A percentile compares a stretch with the other conserved stretches of the same genome.
phyloP scores from a whole-genome alignment of 2,797 vertebrate species.

The Chloroceryle inda region DNA sequence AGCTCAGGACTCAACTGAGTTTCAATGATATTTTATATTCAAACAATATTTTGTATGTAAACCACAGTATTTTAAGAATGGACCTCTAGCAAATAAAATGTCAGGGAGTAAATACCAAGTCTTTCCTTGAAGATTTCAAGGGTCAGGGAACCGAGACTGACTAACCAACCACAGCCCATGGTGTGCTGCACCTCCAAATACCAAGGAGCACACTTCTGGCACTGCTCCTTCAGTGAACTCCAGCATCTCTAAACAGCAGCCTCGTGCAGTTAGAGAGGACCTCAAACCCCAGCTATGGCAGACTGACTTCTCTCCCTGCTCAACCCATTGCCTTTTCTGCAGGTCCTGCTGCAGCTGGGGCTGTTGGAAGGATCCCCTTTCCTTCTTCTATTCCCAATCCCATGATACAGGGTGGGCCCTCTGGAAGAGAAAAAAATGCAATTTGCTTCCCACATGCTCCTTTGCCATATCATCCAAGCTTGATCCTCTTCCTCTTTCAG shows the following conservation, averaged over 20 bases:
- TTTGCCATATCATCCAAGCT: background rate
- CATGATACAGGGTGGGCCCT: background rate
- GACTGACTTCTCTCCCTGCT: background rate
- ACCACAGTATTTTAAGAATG: constrained; percentile 28
- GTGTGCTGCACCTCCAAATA: background rate
- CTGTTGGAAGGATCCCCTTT: background rate
- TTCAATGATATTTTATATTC: background rate
- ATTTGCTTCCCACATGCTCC: background rate
- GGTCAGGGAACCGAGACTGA: background rate
- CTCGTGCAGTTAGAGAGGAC: background rate
- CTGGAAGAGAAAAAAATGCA: background rate
- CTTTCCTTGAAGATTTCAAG: constrained; percentile 13
- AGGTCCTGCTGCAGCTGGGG: background rate
- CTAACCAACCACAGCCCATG: background rate
- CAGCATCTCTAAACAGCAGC: background rate
- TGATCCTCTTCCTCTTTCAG: background rate
- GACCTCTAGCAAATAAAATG: background rate
- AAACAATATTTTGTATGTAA: background rate
- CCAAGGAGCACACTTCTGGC: background rate
- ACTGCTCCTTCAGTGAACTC: background rate
- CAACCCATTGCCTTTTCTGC: background rate
- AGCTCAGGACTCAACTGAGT: constrained; percentile 1
- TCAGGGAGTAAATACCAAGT: background rate
- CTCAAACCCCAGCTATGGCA: background rate
- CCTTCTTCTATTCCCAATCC: background rate